Percentiles rank a stretch among this genome's conserved stretches.
These are phyloP conservation scores for Drosophila ficusphila DNA, from an alignment of 1,140 invertebrate genomes.

Conservation along the genomic window DNA sequence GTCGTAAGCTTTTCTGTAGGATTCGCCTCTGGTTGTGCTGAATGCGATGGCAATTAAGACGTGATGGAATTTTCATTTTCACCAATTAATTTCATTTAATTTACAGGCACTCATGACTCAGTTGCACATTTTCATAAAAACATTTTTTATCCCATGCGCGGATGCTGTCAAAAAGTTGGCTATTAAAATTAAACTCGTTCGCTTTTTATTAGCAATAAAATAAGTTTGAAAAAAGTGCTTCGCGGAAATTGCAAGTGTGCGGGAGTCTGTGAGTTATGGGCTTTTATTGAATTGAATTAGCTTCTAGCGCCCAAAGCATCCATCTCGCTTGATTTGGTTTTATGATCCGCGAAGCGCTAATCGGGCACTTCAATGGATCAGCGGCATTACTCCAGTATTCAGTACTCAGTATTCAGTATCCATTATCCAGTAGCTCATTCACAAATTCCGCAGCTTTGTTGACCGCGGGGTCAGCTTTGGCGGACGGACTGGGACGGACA, in stretches of 20 bases:
- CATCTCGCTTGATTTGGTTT: conserved; percentile 27
- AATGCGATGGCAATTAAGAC: conserved; percentile 64
- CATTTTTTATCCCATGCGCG: conserved; percentile 7
- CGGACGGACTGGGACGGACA: too few species aligned
- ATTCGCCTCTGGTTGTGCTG: conserved; percentile 19
- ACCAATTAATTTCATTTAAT: conserved; percentile 76
- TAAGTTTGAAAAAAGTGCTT: background rate
- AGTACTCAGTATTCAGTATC: background rate
- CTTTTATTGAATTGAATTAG: conserved; percentile 55
- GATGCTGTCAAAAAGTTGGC: conserved; percentile 35
- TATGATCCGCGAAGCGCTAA: conserved; percentile 17
- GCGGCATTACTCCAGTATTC: background rate
- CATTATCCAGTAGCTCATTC: conserved; percentile 28
- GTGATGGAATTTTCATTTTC: conserved; percentile 63
- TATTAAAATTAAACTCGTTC: conserved; percentile 53
- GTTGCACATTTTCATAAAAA: conserved; percentile 15
- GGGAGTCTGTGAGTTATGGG: conserved; percentile 22
- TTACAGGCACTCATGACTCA: conserved; percentile 54
- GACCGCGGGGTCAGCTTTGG: conserved; percentile 24
- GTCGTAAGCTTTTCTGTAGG: background rate
- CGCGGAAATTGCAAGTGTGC: conserved; percentile 11
- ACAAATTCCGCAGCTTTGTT: background rate
- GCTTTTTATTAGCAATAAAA: conserved; percentile 47
- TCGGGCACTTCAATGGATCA: background rate
- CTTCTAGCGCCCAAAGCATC: conserved; percentile 38